Evolutionary conservation across 1,140 invertebrate genomes (phyloP).

Genomic region (Calephelis virginiensis): DNA sequence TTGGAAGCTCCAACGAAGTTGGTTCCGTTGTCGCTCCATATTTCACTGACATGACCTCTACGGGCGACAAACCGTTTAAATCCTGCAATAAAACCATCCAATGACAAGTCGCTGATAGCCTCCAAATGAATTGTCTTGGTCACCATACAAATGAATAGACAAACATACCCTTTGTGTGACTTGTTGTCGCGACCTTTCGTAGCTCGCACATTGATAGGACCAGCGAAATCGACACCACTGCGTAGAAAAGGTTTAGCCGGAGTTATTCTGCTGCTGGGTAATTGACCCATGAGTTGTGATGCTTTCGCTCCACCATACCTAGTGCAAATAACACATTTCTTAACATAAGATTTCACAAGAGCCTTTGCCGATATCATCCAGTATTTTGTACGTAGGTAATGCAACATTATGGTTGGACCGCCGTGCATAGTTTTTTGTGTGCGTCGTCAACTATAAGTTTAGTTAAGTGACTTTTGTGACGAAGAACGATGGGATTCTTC

Average conservation of each 20-base stretch:
- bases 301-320: neutral
- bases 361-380: neutral
- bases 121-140: constrained; percentile 13
- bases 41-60: neutral
- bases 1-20: constrained; percentile 14
- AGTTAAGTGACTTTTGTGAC: too few species aligned
- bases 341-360: neutral
- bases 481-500: too few species aligned
- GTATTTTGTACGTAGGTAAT: constrained; percentile 1
- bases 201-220: neutral
- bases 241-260: neutral
- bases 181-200: neutral
- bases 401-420: neutral
- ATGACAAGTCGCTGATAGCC: neutral
- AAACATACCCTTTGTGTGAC: constrained; percentile 7
- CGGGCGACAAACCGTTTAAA: constrained; percentile 10
- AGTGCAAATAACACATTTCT: neutral
- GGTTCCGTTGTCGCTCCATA: constrained; percentile 10
- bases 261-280: neutral
- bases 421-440: neutral
- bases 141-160: constrained; percentile 3
- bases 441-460: too few species aligned
- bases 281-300: constrained; percentile 5
- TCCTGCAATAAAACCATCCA: neutral
- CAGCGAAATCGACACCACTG: constrained; percentile 7